Conservation (phyloP, 2,113 vertebrate species). For the Coracopsis vasa region DNA sequence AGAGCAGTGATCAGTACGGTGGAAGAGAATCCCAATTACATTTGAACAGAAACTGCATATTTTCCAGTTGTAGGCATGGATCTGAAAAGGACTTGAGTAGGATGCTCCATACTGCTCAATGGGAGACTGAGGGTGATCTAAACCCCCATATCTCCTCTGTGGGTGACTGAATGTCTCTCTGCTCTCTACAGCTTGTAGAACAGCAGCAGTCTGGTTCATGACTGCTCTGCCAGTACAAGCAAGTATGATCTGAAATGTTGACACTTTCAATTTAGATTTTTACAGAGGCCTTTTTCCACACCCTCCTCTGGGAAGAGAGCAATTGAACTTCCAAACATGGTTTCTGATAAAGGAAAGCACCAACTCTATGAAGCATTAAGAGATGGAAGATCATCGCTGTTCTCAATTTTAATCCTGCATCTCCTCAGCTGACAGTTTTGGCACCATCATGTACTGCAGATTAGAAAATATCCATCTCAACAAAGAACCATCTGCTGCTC, state of each 20-base stretch:
- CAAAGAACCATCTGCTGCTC: background rate
- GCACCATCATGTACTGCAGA: background rate
- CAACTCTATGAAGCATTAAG: background rate
- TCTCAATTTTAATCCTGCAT: background rate
- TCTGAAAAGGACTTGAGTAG: background rate
- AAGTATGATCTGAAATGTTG: background rate
- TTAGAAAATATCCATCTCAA: background rate
- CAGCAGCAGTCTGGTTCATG: background rate
- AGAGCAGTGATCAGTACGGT: background rate
- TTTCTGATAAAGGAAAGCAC: background rate
- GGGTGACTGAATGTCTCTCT: background rate
- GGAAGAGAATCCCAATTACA: background rate
- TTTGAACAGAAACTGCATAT: background rate
- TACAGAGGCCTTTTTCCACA: background rate
- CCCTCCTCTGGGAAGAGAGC: background rate
- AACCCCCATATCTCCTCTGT: background rate
- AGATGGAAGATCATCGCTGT: background rate
- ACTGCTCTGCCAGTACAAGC: background rate
- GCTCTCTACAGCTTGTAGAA: background rate
- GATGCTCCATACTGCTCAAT: accelerated
- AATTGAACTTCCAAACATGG: background rate
- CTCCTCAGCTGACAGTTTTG: background rate
- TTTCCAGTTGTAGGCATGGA: background rate
- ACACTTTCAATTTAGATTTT: background rate
- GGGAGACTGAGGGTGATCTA: background rate